Evolutionary conservation across 2,797 vertebrate species (phyloP).

Genomic region (Corythornis leucogaster): DNA sequence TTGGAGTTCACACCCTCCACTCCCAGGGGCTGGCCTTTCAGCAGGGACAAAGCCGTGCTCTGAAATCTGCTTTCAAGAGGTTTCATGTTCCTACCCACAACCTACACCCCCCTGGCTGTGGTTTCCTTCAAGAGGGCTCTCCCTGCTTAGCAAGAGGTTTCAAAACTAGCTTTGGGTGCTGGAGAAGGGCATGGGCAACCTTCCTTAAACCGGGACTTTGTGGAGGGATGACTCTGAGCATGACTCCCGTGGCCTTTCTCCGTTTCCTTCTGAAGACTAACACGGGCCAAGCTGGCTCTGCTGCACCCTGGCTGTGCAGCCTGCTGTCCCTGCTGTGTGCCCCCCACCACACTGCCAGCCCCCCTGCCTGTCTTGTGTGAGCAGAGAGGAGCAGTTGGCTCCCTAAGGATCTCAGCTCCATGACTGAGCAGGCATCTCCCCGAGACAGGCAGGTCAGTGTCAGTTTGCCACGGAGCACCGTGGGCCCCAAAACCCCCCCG

Average conservation of each 20-base stretch:
- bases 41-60: not conserved
- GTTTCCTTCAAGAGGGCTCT: not conserved
- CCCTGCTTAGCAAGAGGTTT: not conserved
- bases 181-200: not conserved
- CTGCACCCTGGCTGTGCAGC: not conserved
- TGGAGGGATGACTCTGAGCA: not conserved
- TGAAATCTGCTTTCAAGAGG: not conserved
- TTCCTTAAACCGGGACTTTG: not conserved
- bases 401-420: fast-evolving
- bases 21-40: fast-evolving
- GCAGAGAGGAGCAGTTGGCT: not conserved
- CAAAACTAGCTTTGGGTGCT: not conserved
- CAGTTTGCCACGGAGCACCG: not conserved
- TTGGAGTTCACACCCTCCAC: not conserved
- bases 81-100: not conserved
- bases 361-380: fast-evolving
- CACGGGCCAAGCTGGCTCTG: not conserved
- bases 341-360: not conserved
- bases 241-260: not conserved
- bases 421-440: not conserved
- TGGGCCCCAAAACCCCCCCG: not conserved
- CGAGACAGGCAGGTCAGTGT: fast-evolving
- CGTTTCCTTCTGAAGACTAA: not conserved
- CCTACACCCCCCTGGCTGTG: not conserved
- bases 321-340: not conserved